phyloP scores from a whole-genome alignment of 2,113 vertebrate species.

The Malurus elegans region DNA sequence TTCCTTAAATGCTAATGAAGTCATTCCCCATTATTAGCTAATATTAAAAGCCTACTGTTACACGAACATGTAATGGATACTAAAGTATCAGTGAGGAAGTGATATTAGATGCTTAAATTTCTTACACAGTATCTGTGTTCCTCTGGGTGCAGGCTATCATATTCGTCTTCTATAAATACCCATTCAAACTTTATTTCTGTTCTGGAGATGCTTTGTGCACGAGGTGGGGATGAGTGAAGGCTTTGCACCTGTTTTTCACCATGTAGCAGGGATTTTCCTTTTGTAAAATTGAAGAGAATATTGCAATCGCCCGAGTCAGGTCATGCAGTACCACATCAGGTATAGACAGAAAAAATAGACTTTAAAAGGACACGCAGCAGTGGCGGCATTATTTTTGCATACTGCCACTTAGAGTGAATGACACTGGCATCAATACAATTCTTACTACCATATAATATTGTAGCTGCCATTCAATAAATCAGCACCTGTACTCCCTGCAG shows the following conservation, averaged over 20 bases:
- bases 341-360: neutral
- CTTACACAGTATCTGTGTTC: neutral
- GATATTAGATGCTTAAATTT: neutral
- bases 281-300: neutral
- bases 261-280: neutral
- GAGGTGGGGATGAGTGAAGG: neutral
- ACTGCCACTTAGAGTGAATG: neutral
- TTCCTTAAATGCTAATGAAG: neutral
- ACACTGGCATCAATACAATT: neutral
- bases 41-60: neutral
- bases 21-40: neutral
- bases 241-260: neutral
- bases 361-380: rapidly evolving
- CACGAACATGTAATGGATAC: neutral
- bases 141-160: neutral
- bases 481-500: neutral
- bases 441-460: neutral
- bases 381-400: neutral
- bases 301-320: neutral
- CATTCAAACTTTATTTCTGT: neutral
- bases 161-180: neutral
- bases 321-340: neutral
- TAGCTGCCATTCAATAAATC: neutral
- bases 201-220: neutral
- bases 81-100: neutral